phyloP scores from a whole-genome alignment of 92 coral and sea anemone genomes.

The Parazoanthus swiftii region DNA sequence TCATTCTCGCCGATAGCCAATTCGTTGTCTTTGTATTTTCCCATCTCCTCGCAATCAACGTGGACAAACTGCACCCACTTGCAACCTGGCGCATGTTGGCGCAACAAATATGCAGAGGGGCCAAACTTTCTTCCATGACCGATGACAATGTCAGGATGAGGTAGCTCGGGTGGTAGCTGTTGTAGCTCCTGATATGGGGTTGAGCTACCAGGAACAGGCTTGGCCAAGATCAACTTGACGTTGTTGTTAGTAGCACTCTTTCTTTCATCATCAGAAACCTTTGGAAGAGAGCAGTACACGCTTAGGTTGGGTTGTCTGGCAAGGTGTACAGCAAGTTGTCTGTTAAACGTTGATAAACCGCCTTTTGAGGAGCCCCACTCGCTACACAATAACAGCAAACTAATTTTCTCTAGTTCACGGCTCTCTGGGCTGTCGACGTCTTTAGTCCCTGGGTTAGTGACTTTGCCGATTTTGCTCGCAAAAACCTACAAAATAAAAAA shows the following conservation, averaged over 20 bases:
- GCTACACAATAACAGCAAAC: neutral
- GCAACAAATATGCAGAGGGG: conserved; percentile 21
- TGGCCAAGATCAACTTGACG: conserved; percentile 5
- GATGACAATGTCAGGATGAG: conserved; percentile 30
- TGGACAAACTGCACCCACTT: conserved; percentile 46
- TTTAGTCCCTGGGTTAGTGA: too few relatives aligned
- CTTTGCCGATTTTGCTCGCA: too few relatives aligned
- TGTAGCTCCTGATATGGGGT: neutral
- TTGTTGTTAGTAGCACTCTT: neutral
- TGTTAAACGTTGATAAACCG: neutral
- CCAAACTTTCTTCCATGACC: conserved; percentile 40
- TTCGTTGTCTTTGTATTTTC: conserved; percentile 25
- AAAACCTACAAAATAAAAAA: too few relatives aligned
- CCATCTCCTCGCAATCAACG: conserved; percentile 40
- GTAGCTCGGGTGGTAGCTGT: conserved; percentile 30
- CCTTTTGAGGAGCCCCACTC: neutral
- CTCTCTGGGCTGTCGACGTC: too few relatives aligned
- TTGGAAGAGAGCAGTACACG: conserved; percentile 19
- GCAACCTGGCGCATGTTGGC: neutral
- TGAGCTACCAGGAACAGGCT: neutral
- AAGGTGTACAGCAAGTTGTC: neutral
- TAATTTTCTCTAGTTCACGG: too few relatives aligned
- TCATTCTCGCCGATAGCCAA: neutral
- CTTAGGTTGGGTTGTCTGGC: neutral
- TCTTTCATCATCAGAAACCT: neutral